Conservation (phyloP, 92 coral and sea anemone genomes). For the Nematostella vectensis region DNA sequence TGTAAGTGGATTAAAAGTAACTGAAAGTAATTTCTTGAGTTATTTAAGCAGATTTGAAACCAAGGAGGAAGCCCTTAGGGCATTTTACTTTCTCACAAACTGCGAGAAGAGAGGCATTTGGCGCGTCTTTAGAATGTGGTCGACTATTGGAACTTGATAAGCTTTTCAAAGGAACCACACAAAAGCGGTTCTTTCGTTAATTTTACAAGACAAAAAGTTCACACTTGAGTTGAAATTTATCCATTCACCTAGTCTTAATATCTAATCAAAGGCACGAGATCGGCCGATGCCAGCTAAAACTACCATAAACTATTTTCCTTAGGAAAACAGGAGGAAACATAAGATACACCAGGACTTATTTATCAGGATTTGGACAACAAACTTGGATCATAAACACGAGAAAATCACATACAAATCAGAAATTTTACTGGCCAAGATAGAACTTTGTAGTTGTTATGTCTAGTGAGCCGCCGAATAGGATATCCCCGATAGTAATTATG, state of each 20-base stretch:
- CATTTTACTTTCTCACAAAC: conserved; percentile 12
- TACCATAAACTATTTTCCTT: no score
- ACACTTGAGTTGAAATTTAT: conserved; percentile 6
- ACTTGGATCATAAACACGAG: no score
- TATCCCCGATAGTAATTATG: conserved; percentile 17
- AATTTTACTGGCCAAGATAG: no score
- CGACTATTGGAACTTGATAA: conserved; percentile 26
- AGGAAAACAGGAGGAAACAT: no score
- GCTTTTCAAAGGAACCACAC: conserved; percentile 26
- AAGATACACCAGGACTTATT: no score
- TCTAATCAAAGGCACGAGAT: no score
- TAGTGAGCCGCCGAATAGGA: conserved; percentile 20
- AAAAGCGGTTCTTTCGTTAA: conserved; percentile 24
- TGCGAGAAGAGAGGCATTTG: conserved; percentile 2
- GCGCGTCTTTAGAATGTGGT: conserved; percentile 29
- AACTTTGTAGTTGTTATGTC: conserved; percentile 8
- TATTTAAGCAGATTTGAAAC: no score
- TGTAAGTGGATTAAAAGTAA: conserved; percentile 57
- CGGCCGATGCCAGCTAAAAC: no score
- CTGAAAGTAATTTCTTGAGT: no score
- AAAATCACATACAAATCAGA: no score
- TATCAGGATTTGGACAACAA: no score
- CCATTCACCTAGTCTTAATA: conserved; percentile 10
- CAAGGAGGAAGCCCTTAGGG: no score
- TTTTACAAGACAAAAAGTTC: conserved; percentile 19